A percentile compares a stretch with the other conserved stretches of the same genome.
Evolutionary conservation across 1,140 invertebrate genomes (phyloP).

Genomic region (Drosophila busckii): DNA sequence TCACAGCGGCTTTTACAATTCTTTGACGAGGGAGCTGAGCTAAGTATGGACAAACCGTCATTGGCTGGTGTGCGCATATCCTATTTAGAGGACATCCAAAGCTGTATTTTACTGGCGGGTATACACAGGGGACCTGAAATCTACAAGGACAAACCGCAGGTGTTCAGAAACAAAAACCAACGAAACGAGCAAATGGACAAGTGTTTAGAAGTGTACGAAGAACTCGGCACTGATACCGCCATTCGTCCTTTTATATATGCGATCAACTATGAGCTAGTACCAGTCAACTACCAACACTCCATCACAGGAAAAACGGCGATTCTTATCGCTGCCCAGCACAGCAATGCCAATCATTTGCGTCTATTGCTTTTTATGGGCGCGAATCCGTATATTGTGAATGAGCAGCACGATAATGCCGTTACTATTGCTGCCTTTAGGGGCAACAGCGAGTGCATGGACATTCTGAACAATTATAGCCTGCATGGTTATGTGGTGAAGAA

Average conservation of each 20-base stretch:
- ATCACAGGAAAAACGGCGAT: constrained; percentile 84
- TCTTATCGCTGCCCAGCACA: constrained; percentile 85
- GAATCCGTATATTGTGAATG: constrained; percentile 82
- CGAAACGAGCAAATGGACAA: constrained; percentile 45
- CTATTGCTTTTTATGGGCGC: constrained; percentile 85
- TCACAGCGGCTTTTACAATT: constrained; percentile 28
- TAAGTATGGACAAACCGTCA: background rate
- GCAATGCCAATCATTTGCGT: constrained; percentile 82
- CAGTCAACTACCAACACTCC: constrained; percentile 84
- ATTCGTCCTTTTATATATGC: constrained; percentile 84
- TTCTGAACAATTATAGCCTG: constrained; percentile 41
- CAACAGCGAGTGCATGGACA: constrained; percentile 45
- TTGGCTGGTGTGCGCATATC: background rate
- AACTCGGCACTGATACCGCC: constrained; percentile 73
- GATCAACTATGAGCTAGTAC: constrained; percentile 84
- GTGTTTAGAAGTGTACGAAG: constrained; percentile 55
- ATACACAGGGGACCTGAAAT: constrained; percentile 33
- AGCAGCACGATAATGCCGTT: constrained; percentile 84
- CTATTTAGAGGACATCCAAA: constrained; percentile 47
- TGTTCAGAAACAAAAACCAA: constrained; percentile 27
- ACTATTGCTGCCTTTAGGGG: constrained; percentile 81
- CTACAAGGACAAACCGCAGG: constrained; percentile 82
- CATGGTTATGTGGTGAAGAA: constrained; percentile 34
- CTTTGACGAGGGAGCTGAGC: constrained; percentile 47
- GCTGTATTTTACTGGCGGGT: constrained; percentile 8